Percentiles rank a stretch among this genome's conserved stretches.
Conservation (phyloP, 2,113 vertebrate species). For the Clinocottus analis region DNA sequence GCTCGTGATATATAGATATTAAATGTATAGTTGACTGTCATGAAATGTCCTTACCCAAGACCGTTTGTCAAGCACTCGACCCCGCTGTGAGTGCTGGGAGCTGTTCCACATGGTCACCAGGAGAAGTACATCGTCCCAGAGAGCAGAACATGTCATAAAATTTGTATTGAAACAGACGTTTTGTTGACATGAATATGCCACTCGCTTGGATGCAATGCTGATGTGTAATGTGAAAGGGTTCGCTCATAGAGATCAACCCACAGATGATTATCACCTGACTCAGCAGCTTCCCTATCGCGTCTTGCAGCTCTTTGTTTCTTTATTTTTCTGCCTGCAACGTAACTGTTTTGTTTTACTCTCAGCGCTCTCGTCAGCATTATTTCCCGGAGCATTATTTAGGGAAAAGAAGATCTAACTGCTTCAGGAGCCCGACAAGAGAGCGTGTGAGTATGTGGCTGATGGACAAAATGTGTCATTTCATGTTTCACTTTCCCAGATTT, state of each 20-base stretch:
- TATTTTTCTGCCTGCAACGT: not conserved
- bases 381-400: not conserved
- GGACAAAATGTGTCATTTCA: not conserved
- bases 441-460: not conserved
- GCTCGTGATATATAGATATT: slow-evolving; percentile 55
- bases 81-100: slow-evolving; percentile 11
- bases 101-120: not conserved
- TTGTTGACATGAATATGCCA: not conserved
- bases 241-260: not conserved
- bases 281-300: not conserved
- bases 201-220: not conserved
- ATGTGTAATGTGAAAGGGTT: not conserved
- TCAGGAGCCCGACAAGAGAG: slow-evolving; percentile 6
- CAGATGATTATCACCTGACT: not conserved
- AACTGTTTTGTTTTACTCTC: not conserved
- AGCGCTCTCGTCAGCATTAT: not conserved
- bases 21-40: slow-evolving; percentile 47
- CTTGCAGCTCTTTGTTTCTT: not conserved
- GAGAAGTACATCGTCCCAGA: slow-evolving; percentile 13
- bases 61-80: slow-evolving; percentile 48
- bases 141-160: not conserved
- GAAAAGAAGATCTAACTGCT: not conserved
- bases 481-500: not conserved
- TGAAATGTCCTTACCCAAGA: slow-evolving; percentile 26
- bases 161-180: not conserved